phyloP scores from a whole-genome alignment of 2,888 invertebrate genomes.

The Apodemia zela region DNA sequence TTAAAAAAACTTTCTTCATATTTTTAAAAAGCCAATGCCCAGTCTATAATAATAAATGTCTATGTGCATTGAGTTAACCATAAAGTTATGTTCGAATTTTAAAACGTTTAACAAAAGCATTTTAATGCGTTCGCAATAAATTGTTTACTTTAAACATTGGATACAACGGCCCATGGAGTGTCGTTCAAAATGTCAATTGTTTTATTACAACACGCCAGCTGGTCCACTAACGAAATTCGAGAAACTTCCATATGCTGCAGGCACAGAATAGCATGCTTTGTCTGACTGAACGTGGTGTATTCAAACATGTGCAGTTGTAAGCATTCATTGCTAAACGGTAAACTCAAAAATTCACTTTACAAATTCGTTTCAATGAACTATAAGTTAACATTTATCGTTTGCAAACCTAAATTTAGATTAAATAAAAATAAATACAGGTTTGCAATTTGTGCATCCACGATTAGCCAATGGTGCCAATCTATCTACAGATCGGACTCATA shows the following conservation, averaged over 20 bases:
- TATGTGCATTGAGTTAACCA: neutral
- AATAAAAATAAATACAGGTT: too few species aligned
- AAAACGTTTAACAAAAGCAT: conserved; percentile 1
- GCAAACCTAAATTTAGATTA: too few species aligned
- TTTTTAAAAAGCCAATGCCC: neutral
- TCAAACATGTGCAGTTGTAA: conserved; percentile 27
- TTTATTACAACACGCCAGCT: conserved; percentile 40
- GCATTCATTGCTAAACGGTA: neutral
- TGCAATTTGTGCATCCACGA: too few species aligned
- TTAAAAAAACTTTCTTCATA: neutral
- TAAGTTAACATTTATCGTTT: neutral
- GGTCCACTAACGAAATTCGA: conserved; percentile 39
- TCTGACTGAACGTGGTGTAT: conserved; percentile 38
- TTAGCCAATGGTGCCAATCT: too few species aligned
- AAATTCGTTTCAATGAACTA: neutral
- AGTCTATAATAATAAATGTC: neutral
- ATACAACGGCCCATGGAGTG: conserved; percentile 2
- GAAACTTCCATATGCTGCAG: conserved; percentile 38
- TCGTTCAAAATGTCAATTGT: conserved; percentile 28
- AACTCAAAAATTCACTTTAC: neutral
- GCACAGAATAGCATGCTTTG: conserved; percentile 41
- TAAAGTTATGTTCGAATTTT: neutral
- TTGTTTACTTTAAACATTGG: neutral
- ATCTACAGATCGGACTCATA: too few species aligned
- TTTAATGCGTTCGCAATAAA: conserved; percentile 6